Evolutionary conservation across 2,888 invertebrate genomes (phyloP), one percentile per base, ranked within the genome.

Genomic region (Cosmia trapezina): DNA sequence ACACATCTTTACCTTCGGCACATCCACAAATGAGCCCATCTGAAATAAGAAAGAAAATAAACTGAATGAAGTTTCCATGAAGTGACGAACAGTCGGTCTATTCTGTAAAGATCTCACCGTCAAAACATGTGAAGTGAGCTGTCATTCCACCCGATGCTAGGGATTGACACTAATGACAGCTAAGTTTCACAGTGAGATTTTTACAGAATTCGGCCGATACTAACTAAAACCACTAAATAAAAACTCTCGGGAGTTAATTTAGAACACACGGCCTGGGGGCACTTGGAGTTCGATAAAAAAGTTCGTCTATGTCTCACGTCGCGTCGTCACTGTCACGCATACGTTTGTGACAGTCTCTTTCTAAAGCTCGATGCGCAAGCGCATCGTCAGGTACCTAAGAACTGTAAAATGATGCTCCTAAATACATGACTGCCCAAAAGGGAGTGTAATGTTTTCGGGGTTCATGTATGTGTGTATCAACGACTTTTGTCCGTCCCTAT

Each of bases 1-100:
- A 14, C 86, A 89, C 76, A 94, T 70, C 33, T 74, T 78, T 14
- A 85, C 11, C 28, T 9, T 73, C 1, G 88, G 87, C 14, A 85
- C 84, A 0, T 80, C 64, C 6, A 82, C 66, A 0, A 57, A 0
- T 0, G 81, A 60, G n/a, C 64, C 19, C 80, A 87, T 77, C 87
- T 88, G 76, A 9, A 60, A 33, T 19, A 57, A 0, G 14, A 37
- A 45, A 3, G n/a, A 37, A 43, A 47, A 41, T n/a, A 4, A 33
- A 6, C 0, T 19, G 7, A 19, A 37, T 9, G 11, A 45, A 17
- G n/a, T 41, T 37, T 37, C 11, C 37, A 17, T n/a, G 8, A 17
- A 64, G 33, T 61, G 22, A 45, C 22, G 22, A 17, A 22, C 14
- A 33, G 28, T 4, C 9, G 1, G 1, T 45, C 4, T 12, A 45